Conservation (phyloP, 2,888 invertebrate genomes). For the Sialis fuliginosa region DNA sequence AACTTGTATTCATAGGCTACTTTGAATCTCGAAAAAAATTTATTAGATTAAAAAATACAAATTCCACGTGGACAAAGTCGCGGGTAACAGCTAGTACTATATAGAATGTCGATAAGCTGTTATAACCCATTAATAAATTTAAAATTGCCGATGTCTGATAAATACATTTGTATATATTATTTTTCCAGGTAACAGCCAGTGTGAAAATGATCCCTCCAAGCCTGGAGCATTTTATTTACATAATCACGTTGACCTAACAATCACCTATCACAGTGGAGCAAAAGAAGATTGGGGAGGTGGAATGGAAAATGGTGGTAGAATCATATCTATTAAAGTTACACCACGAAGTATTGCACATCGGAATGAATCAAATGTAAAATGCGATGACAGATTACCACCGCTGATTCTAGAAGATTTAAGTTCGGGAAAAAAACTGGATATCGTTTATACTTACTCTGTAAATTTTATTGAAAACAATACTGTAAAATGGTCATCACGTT, state of each 20-base stretch:
- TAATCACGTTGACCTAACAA: constrained; percentile 88
- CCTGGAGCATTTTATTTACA: constrained; percentile 77
- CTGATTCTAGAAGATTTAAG: constrained; percentile 45
- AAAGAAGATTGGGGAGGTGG: constrained; percentile 74
- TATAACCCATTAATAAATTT: too few relatives aligned
- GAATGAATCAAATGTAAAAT: constrained; percentile 10
- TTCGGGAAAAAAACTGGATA: constrained; percentile 32
- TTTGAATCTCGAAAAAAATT: too few relatives aligned
- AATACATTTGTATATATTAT: too few relatives aligned
- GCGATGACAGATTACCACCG: constrained; percentile 30
- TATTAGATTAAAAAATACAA: too few relatives aligned
- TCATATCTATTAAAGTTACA: constrained; percentile 58
- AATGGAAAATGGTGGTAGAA: constrained; percentile 72
- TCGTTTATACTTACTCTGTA: constrained; percentile 79
- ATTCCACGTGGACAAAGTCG: too few relatives aligned
- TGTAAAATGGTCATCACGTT: constrained; percentile 95
- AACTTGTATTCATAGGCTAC: too few relatives aligned
- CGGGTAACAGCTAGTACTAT: too few relatives aligned
- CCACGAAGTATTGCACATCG: constrained; percentile 22
- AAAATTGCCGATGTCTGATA: too few relatives aligned
- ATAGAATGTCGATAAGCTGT: too few relatives aligned
- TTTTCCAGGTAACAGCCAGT: constrained; percentile 12
- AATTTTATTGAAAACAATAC: constrained; percentile 60
- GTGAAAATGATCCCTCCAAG: constrained; percentile 35
- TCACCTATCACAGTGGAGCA: constrained; percentile 83